phyloP scores from a whole-genome alignment of 2,797 vertebrate species.

The Sparus aurata region DNA sequence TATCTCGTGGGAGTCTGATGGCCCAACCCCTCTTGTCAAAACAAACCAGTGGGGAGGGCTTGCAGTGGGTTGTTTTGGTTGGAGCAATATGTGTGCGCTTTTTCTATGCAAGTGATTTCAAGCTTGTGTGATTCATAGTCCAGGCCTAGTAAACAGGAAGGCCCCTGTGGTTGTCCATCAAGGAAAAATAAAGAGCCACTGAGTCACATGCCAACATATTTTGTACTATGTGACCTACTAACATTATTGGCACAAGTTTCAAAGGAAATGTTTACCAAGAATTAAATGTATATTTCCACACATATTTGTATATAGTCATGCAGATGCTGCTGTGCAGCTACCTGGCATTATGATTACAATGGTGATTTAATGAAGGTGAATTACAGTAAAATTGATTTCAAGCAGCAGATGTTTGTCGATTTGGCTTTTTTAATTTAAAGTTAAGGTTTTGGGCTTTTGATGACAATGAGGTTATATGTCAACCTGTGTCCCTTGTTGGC shows the following conservation, averaged over 20 bases:
- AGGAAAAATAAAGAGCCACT: constrained; percentile 18
- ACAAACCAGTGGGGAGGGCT: constrained; percentile 32
- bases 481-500: too few species aligned
- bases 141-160: constrained; percentile 50
- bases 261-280: neutral
- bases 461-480: too few species aligned
- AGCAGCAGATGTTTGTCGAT: too few species aligned
- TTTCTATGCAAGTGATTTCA: neutral
- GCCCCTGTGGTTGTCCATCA: constrained; percentile 18
- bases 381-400: too few species aligned
- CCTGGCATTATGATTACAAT: too few species aligned
- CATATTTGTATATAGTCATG: neutral
- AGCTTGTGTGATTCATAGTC: constrained; percentile 28
- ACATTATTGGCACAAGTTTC: neutral
- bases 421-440: too few species aligned
- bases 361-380: too few species aligned
- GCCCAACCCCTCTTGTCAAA: constrained; percentile 28
- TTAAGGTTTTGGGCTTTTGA: too few species aligned
- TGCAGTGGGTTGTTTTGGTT: constrained; percentile 38
- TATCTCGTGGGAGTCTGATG: neutral
- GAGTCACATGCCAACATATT: neutral
- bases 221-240: neutral
- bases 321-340: neutral
- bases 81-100: neutral
- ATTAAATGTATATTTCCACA: neutral